Evolutionary conservation across 2,113 vertebrate species (phyloP).

Genomic region (Pluvianellus socialis): DNA sequence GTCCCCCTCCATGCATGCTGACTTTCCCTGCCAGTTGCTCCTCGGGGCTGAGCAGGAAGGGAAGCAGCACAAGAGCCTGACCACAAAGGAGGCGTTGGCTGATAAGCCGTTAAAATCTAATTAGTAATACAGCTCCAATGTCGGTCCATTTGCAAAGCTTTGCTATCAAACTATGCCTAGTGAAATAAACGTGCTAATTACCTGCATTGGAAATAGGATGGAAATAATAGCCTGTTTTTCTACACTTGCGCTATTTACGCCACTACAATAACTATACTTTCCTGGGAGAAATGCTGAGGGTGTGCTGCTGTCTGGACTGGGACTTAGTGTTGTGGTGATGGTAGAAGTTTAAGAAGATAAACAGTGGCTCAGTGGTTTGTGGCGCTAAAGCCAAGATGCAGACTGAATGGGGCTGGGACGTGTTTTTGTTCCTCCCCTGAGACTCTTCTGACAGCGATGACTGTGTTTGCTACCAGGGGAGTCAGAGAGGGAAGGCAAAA

Average conservation of each 20-base stretch:
- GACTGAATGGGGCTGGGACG: background rate
- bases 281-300: background rate
- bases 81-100: background rate
- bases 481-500: background rate
- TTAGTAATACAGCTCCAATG: background rate
- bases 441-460: too few species aligned
- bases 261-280: background rate
- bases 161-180: background rate
- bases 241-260: background rate
- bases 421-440: background rate
- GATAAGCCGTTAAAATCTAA: background rate
- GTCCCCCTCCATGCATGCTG: fast-evolving
- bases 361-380: fast-evolving
- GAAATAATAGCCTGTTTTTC: background rate
- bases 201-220: background rate
- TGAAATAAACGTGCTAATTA: background rate
- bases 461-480: background rate
- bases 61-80: background rate
- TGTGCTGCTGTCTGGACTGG: background rate
- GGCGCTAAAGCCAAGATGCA: background rate
- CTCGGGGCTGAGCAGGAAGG: background rate
- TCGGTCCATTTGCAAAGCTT: background rate
- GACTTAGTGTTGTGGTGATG: background rate
- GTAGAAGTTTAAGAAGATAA: background rate
- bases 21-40: background rate